Conservation (phyloP, 2,888 invertebrate genomes). For the Dione juno region DNA sequence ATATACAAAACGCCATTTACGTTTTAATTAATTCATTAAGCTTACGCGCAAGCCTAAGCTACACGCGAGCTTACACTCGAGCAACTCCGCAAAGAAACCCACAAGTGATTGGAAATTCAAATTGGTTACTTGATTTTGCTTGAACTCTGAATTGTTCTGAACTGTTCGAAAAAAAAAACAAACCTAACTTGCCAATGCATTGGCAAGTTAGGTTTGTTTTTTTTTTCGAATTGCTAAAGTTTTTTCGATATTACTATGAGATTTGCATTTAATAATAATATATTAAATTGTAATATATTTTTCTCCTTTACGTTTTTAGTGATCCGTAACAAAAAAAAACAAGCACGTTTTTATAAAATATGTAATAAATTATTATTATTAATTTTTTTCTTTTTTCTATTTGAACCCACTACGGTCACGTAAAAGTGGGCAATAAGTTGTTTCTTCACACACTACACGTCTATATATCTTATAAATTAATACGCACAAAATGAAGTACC, state of each 20-base stretch:
- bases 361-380: too few relatives aligned
- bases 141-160: background rate
- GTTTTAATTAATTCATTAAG: constrained; percentile 9
- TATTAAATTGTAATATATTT: too few relatives aligned
- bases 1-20: background rate
- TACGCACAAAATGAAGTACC: too few relatives aligned
- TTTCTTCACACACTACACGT: too few relatives aligned
- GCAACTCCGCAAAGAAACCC: constrained; percentile 11
- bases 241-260: background rate
- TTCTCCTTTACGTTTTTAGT: too few relatives aligned
- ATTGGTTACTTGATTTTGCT: constrained; percentile 11
- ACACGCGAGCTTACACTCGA: background rate
- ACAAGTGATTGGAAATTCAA: constrained; percentile 12
- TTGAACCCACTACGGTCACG: too few relatives aligned
- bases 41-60: background rate
- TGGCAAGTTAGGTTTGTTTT: background rate
- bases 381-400: too few relatives aligned
- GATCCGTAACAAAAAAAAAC: too few relatives aligned
- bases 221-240: background rate
- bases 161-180: background rate
- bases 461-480: too few relatives aligned
- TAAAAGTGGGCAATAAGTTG: too few relatives aligned
- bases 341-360: too few relatives aligned
- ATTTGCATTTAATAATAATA: too few relatives aligned
- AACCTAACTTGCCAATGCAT: background rate